These are phyloP conservation scores for Diadumene lineata DNA, from an alignment of 92 coral and sea anemone species.

Conservation along the genomic window DNA sequence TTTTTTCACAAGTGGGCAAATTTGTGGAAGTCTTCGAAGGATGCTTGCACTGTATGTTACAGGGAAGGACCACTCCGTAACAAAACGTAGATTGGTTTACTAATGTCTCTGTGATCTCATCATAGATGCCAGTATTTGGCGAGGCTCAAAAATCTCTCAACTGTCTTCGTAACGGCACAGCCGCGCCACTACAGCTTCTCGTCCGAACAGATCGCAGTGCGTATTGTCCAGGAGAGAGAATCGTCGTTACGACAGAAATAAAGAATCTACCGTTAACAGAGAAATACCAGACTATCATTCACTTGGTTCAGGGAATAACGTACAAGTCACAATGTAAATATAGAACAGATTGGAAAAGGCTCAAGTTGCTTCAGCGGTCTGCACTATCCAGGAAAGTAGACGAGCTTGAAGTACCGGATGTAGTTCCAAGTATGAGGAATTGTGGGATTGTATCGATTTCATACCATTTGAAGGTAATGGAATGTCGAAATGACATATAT, in stretches of 20 bases:
- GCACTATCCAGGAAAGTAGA: slow-evolving; percentile 63
- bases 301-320: slow-evolving; percentile 58
- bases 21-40: no score
- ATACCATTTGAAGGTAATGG: slow-evolving; percentile 75
- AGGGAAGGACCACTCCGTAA: no score
- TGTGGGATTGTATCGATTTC: slow-evolving; percentile 80
- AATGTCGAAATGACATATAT: neutral
- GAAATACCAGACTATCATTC: slow-evolving; percentile 62
- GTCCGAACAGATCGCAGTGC: slow-evolving; percentile 72
- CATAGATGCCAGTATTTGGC: slow-evolving; percentile 73
- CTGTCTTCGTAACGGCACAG: slow-evolving; percentile 73
- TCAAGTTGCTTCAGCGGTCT: slow-evolving; percentile 64
- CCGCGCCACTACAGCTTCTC: slow-evolving; percentile 65
- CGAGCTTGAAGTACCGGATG: slow-evolving; percentile 86
- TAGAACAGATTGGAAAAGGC: slow-evolving; percentile 44
- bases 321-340: slow-evolving; percentile 63
- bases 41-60: no score
- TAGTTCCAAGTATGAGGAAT: slow-evolving; percentile 80
- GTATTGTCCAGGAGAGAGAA: slow-evolving; percentile 76
- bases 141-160: slow-evolving; percentile 79
- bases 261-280: slow-evolving; percentile 69
- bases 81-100: no score
- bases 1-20: no score
- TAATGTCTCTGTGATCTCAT: neutral
- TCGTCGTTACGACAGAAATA: slow-evolving; percentile 55